A percentile compares a stretch with the other conserved stretches of the same genome.
These are phyloP conservation scores for Eilema depressum DNA, from an alignment of 2,888 invertebrate species.

Conservation along the genomic window DNA sequence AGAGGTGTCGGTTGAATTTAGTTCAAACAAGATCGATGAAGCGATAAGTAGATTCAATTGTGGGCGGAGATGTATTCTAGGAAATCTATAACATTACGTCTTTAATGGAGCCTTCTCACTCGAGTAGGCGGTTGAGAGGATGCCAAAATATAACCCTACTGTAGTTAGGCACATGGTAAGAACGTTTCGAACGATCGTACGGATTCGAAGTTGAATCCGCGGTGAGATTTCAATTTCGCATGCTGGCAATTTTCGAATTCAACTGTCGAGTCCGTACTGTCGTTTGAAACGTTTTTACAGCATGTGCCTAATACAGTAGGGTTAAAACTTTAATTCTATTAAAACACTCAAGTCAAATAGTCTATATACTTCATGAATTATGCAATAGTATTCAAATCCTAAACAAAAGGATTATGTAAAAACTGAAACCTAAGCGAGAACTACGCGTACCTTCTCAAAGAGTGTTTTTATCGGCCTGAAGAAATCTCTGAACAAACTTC, in stretches of 20 bases:
- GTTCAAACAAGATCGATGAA: slow-evolving; percentile 4
- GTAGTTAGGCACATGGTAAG: too few relatives aligned
- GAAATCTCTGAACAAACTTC: neutral
- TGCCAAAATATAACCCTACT: too few relatives aligned
- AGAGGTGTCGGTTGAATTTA: neutral
- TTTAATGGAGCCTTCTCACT: neutral
- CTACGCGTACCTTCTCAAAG: neutral
- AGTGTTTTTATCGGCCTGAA: neutral
- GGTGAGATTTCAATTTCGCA: too few relatives aligned
- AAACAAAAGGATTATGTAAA: neutral
- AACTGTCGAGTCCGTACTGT: too few relatives aligned
- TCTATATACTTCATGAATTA: neutral
- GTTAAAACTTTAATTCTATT: neutral
- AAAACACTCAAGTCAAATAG: neutral
- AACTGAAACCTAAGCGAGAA: neutral
- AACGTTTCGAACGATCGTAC: too few relatives aligned
- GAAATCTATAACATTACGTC: neutral
- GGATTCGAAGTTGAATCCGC: too few relatives aligned
- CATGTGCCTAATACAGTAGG: too few relatives aligned
- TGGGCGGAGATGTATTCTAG: neutral
- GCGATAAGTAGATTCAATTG: neutral
- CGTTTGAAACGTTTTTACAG: too few relatives aligned
- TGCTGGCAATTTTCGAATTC: too few relatives aligned
- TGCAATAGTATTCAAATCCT: neutral
- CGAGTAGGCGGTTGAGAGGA: neutral